These are phyloP conservation scores for Caenorhabditis panamensis DNA, from an alignment of 2,888 invertebrate species.

Conservation along the genomic window DNA sequence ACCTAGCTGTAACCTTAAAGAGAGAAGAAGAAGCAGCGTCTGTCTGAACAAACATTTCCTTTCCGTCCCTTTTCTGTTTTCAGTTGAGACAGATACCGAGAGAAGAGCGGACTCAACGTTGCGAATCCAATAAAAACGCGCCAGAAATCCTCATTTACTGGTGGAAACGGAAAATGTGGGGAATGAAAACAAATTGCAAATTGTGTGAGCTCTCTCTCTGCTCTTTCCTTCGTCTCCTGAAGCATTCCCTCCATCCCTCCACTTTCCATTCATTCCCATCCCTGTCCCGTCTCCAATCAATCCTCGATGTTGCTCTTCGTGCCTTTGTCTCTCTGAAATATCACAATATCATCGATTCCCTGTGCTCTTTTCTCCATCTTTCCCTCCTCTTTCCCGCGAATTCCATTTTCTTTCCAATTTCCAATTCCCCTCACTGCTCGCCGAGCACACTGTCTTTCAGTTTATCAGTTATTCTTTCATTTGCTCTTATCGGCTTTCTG, in stretches of 20 bases:
- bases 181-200: not conserved
- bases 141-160: conserved; percentile 6
- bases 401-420: not conserved
- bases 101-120: not conserved
- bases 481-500: conserved; percentile 15
- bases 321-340: conserved; percentile 18
- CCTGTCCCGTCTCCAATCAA: conserved; percentile 29
- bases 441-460: conserved; percentile 13
- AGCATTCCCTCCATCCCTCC: conserved; percentile 1
- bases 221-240: not conserved
- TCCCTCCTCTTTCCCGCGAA: conserved; percentile 12
- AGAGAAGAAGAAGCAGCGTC: conserved; percentile 13
- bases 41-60: conserved; percentile 8
- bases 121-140: conserved; percentile 24
- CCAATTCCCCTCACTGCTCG: too few species aligned
- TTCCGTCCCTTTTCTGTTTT: not conserved
- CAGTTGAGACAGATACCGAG: not conserved
- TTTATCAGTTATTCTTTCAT: conserved; percentile 27
- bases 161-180: too few species aligned
- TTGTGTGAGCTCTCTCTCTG: not conserved
- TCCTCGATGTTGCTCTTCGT: conserved; percentile 34
- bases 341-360: conserved; percentile 1
- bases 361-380: not conserved
- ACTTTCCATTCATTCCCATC: not conserved
- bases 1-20: not conserved